phyloP scores from a whole-genome alignment of 2,888 invertebrate genomes.

The Rotaria magnacalcarata region DNA sequence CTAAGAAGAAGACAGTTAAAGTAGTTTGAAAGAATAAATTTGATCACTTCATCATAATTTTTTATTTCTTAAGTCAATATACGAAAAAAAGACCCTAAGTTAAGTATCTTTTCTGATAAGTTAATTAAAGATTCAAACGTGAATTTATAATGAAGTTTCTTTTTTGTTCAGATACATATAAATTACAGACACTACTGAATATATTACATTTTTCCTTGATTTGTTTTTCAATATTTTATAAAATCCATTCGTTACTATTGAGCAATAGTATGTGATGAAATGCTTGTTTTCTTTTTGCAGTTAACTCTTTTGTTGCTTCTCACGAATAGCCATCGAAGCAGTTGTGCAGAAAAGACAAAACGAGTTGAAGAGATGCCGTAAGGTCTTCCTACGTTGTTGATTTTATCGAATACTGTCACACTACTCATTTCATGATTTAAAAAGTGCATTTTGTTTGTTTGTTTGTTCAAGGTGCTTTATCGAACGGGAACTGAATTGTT shows the following conservation, averaged over 20 bases:
- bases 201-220: not conserved
- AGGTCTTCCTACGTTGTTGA: not conserved
- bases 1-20: not conserved
- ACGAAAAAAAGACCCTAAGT: too few species aligned
- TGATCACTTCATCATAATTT: not conserved
- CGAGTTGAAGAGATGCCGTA: not conserved
- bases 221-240: too few species aligned
- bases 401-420: not conserved
- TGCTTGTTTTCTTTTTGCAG: not conserved
- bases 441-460: not conserved
- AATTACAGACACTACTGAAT: not conserved
- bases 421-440: not conserved
- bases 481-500: not conserved
- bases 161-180: not conserved
- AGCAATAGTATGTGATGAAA: not conserved
- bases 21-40: not conserved
- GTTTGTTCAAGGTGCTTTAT: not conserved
- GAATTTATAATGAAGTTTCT: not conserved
- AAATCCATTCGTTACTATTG: not conserved
- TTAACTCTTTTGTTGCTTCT: not conserved
- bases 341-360: not conserved
- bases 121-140: not conserved
- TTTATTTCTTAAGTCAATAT: not conserved
- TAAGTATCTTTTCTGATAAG: not conserved
- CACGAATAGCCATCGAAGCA: not conserved